Base-by-base conservation (phyloP, 2,113 vertebrate species). In the Saccopteryx bilineata region DNA sequence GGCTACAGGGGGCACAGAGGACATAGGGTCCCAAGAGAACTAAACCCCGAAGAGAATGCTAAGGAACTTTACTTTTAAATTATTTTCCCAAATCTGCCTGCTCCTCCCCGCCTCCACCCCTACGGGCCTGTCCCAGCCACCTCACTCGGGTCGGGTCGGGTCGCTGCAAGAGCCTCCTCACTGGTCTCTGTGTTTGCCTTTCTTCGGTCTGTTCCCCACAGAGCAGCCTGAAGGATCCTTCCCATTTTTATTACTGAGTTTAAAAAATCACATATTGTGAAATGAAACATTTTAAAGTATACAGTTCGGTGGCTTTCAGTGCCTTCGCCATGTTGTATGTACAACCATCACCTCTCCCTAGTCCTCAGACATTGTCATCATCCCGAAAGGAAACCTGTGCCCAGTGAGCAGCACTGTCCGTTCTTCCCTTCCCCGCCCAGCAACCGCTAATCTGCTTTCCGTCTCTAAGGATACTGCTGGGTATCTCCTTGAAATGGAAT, bases 71-170 rank as follows among this genome's bases (percentile, higher is more conserved):
- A 18, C 48, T 54, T 60, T 58, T 28, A 46, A 54, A 31, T 54
- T 26, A 3, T 33, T 68, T 18, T 15, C n/a, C 50, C 9, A 46
- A 78, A 19, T 26, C 50, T 13, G 11, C 60, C 72, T 19, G 5
- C 17, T 18, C 60, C 21, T 46, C 50, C 4, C 23, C 5, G 1
- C 18, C 23, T 6, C 60, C 13, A 1, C 19, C 14, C 8, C 48
- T 3, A 6, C 3, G 6, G 0, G 23, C 52, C 63, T 66, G 21
- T 26, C 14, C 50, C 23, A 75, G 54, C 50, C 14, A 21, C 33
- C 17, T 23, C 61, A 1, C 12, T 9, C 2, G 11, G 18, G 17
- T 78, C 1, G 17, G 0, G 9, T 9, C 2, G 11, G 18, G 17
- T 78, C 1, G 17, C 2, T 24, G 1, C 9, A 14, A 18, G 69